These are phyloP conservation scores for Semaprochilodus insignis DNA, from an alignment of 2,797 vertebrate species.

Conservation along the genomic window DNA sequence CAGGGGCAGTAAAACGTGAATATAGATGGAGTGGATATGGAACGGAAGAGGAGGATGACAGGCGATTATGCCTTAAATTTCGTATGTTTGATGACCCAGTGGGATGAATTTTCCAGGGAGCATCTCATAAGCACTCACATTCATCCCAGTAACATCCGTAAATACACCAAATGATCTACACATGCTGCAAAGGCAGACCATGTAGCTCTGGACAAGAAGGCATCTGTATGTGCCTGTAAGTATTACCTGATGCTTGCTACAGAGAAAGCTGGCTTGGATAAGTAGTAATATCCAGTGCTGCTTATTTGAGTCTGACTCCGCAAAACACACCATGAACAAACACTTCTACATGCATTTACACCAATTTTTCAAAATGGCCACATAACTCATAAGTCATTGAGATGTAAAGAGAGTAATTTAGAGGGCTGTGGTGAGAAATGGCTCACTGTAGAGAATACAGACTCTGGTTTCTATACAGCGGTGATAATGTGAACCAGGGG, in stretches of 20 bases:
- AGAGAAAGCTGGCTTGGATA: too few relatives aligned
- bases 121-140: background rate
- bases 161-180: slow-evolving; percentile 3
- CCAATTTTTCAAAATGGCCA: too few relatives aligned
- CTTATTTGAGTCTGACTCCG: too few relatives aligned
- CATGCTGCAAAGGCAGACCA: background rate
- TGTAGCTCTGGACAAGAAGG: background rate
- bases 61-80: slow-evolving; percentile 21
- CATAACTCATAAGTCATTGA: too few relatives aligned
- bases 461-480: too few relatives aligned
- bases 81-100: background rate
- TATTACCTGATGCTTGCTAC: background rate
- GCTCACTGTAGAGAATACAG: too few relatives aligned
- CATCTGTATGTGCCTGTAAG: background rate
- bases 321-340: too few relatives aligned
- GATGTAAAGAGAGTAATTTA: too few relatives aligned
- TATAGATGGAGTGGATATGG: slow-evolving; percentile 29
- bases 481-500: too few relatives aligned
- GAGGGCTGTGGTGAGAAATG: too few relatives aligned
- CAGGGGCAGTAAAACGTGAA: background rate
- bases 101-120: background rate
- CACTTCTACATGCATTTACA: too few relatives aligned
- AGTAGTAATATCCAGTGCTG: too few relatives aligned
- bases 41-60: background rate
- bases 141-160: slow-evolving; percentile 1